Evolutionary conservation across 1,140 invertebrate species (phyloP), one percentile per base, ranked within the genome.

Genomic region (Lineus longissimus): DNA sequence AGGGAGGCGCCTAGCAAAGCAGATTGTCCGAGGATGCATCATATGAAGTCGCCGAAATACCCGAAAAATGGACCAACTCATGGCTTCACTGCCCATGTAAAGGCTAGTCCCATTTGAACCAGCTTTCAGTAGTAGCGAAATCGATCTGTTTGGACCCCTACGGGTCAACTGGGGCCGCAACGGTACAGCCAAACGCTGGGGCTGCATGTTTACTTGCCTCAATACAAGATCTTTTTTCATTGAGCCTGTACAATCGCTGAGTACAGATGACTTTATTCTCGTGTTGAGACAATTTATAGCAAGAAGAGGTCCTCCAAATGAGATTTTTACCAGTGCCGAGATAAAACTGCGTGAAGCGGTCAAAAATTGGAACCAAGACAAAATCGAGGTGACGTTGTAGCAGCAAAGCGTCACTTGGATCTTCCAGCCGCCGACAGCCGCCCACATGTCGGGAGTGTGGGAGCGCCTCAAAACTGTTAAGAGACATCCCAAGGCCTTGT

Each of bases 111-210:
- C 56, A 1, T 36, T 36, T 15, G 57, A 63, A 43, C 62, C 66
- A 13, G 62, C 66, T 13, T 74, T 65, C 58, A 72, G 45, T 31
- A 51, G 41, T 56, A 59, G 62, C 55, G 66, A 62, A 2, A 43
- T 67, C 40, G 70, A 67, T 36, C 61, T 54, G 22, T 72, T 72
- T 64, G 66, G 72, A 40, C 72, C 68, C 2, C 66, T 65, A 22
- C 33, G 15, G 33, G 15, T 36, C 33, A 36, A 36, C 6, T 36
- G 33, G 33, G 33, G 33, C 33, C 33, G 33, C 33, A 7, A 4
- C 4, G 33, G 33, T 4, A 36, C 33, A 36, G 33, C 33, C 33
- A 36, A 36, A 36, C 33, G 33, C 15, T 36, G 33, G 33, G 33
- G 33, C 6, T 36, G 33, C 15, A 7, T 36, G 15, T 36, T 36